Conservation (phyloP, 2,113 vertebrate species). For the Lepisosteus osseus region DNA sequence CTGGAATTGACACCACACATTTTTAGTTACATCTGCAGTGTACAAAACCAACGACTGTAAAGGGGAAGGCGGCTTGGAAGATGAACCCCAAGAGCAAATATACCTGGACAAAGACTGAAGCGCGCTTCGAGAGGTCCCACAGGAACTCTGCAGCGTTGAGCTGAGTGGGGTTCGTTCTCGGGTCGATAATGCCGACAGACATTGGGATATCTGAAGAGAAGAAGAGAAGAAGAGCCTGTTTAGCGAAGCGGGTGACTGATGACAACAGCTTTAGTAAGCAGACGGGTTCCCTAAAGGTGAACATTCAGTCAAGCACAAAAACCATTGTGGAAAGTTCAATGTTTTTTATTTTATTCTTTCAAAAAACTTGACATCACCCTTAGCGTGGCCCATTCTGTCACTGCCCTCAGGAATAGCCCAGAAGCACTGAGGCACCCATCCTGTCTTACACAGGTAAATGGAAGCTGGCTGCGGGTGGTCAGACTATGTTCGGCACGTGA, state of each 20-base stretch:
- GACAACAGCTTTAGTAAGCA: not conserved
- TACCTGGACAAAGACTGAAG: slow-evolving; percentile 83
- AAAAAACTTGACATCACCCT: no score
- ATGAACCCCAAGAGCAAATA: not conserved
- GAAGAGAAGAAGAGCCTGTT: not conserved
- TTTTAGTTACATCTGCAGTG: not conserved
- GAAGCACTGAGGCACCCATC: no score
- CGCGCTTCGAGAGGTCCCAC: slow-evolving; percentile 78
- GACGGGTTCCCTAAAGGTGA: no score
- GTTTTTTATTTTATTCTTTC: no score
- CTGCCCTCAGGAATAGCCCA: no score
- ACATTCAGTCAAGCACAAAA: no score
- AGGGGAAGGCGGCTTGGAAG: not conserved
- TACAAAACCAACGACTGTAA: not conserved
- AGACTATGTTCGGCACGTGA: no score
- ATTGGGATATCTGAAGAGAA: slow-evolving; percentile 71
- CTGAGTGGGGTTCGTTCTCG: slow-evolving; percentile 74
- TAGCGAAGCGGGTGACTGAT: not conserved
- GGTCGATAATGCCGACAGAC: slow-evolving; percentile 80
- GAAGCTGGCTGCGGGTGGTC: no score
- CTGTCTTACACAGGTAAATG: no score
- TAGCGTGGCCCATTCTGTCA: no score
- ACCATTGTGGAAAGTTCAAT: no score
- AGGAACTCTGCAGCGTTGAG: slow-evolving; percentile 79
- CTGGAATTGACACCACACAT: no score